Conservation (phyloP, 2,113 vertebrate species). For the Notothenia coriiceps region DNA sequence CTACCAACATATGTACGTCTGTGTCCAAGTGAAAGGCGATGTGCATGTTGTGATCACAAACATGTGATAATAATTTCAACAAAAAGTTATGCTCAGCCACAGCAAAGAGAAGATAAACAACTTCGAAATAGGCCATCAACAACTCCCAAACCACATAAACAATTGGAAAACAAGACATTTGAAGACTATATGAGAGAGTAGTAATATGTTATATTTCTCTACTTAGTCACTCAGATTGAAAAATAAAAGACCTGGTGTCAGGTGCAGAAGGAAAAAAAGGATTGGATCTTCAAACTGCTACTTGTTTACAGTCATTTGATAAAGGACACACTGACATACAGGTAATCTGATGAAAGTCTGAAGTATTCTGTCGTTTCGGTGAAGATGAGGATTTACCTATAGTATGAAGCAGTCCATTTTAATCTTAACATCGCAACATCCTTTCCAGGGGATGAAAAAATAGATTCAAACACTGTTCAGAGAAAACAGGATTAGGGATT, state of each 20-base stretch:
- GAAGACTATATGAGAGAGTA: neutral
- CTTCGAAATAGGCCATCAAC: neutral
- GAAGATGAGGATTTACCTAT: neutral
- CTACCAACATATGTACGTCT: neutral
- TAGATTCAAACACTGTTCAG: slow-evolving; percentile 32
- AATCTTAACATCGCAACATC: neutral
- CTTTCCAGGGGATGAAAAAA: slow-evolving; percentile 34
- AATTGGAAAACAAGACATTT: slow-evolving; percentile 8
- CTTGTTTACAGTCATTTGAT: neutral
- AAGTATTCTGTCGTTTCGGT: neutral
- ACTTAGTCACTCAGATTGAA: neutral
- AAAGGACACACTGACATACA: neutral
- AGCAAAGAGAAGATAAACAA: slow-evolving; percentile 5
- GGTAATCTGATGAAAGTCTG: neutral
- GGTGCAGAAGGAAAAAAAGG: neutral
- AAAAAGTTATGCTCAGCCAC: slow-evolving; percentile 5
- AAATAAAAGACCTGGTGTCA: neutral
- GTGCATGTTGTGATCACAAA: slow-evolving; percentile 1
- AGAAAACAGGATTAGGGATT: slow-evolving; percentile 57
- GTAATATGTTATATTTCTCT: neutral
- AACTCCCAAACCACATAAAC: slow-evolving; percentile 28
- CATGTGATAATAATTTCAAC: slow-evolving; percentile 18
- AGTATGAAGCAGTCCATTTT: neutral
- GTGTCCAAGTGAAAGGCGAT: neutral
- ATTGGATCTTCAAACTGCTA: neutral